phyloP scores from a whole-genome alignment of 2,797 vertebrate genomes.

The Silurus aristotelis region DNA sequence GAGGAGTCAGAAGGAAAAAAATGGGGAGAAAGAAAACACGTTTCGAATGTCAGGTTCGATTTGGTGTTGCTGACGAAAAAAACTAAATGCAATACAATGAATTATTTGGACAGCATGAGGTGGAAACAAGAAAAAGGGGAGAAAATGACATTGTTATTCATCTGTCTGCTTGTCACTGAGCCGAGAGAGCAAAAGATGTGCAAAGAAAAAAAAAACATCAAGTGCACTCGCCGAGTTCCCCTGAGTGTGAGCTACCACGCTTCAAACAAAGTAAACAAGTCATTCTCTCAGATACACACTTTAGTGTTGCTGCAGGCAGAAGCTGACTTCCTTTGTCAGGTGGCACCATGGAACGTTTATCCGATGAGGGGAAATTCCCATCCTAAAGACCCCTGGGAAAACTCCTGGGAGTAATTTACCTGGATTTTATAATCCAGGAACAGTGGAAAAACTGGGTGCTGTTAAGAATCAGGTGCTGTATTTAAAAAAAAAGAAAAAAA shows the following conservation, averaged over 20 bases:
- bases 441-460: neutral
- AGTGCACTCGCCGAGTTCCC: conserved; percentile 73
- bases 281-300: conserved; percentile 87
- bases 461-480: neutral
- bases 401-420: conserved; percentile 38
- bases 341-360: conserved; percentile 69
- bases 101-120: conserved; percentile 81
- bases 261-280: conserved; percentile 93
- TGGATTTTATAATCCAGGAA: conserved; percentile 57
- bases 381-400: conserved; percentile 59
- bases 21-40: conserved; percentile 54
- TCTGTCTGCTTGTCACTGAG: conserved; percentile 80
- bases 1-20: conserved; percentile 51
- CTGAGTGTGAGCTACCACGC: conserved; percentile 78
- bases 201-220: conserved; percentile 77
- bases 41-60: conserved; percentile 87
- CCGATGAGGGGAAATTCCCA: conserved; percentile 63
- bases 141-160: conserved; percentile 83
- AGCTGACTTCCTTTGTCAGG: conserved; percentile 76
- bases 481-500: conserved; percentile 25
- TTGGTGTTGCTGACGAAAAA: conserved; percentile 74
- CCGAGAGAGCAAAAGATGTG: conserved; percentile 73
- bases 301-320: conserved; percentile 90
- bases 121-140: conserved; percentile 58
- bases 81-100: conserved; percentile 81